Evolutionary conservation across 2,113 vertebrate species (phyloP).

Genomic region (Thymallus thymallus): DNA sequence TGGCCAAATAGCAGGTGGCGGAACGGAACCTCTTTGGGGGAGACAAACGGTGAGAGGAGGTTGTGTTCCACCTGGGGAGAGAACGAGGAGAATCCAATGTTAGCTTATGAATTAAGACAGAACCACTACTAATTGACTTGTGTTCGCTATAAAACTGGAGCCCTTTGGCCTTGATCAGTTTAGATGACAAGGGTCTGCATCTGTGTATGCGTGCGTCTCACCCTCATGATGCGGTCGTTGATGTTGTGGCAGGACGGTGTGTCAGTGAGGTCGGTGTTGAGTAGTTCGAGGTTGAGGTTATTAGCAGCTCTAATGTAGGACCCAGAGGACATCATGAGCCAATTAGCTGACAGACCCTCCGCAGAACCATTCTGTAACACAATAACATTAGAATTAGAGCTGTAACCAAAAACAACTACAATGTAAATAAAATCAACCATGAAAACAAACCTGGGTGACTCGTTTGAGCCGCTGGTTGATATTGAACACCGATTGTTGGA

Average conservation of each 20-base stretch:
- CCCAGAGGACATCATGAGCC: slow-evolving; percentile 79
- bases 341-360: slow-evolving; percentile 69
- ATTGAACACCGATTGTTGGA: slow-evolving; percentile 35
- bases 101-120: no score
- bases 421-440: neutral
- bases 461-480: slow-evolving; percentile 18
- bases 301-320: slow-evolving; percentile 76
- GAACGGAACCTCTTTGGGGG: slow-evolving; percentile 79
- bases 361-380: slow-evolving; percentile 12
- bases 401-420: neutral
- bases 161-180: neutral
- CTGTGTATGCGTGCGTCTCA: slow-evolving; percentile 44
- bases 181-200: no score
- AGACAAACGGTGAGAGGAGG: slow-evolving; percentile 87
- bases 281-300: slow-evolving; percentile 53
- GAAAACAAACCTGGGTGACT: slow-evolving; percentile 45
- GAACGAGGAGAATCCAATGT: neutral
- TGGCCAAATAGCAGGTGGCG: slow-evolving; percentile 87
- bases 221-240: slow-evolving; percentile 90
- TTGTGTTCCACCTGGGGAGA: slow-evolving; percentile 81
- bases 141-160: neutral
- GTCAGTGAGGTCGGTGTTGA: slow-evolving; percentile 71
- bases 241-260: slow-evolving; percentile 74
- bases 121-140: neutral
- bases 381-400: no score